Percentiles rank a stretch among this genome's conserved stretches.
Evolutionary conservation across 2,888 invertebrate genomes (phyloP).

Genomic region (Trachelus tabidus): DNA sequence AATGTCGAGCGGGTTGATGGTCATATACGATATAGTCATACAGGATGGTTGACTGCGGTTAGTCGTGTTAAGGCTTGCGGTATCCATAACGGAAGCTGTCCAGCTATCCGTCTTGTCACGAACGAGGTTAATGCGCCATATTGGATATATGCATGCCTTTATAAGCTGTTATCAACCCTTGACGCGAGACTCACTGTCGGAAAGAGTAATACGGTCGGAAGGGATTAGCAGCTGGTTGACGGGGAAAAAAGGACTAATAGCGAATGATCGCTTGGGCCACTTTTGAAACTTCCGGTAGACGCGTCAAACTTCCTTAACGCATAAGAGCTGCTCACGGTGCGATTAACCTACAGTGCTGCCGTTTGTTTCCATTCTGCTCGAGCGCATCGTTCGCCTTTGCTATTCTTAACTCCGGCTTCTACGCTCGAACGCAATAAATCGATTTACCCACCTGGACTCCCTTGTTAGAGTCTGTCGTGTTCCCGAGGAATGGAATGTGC

Average conservation of each 20-base stretch:
- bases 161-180: not conserved
- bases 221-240: not conserved
- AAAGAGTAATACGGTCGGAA: not conserved
- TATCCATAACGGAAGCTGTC: not conserved
- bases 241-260: not conserved
- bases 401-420: not conserved
- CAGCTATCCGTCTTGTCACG: not conserved
- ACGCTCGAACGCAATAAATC: not conserved
- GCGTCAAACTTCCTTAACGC: not conserved
- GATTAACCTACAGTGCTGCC: not conserved
- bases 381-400: not conserved
- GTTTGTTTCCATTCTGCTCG: not conserved
- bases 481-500: not conserved
- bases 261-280: not conserved
- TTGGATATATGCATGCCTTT: not conserved
- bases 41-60: not conserved
- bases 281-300: not conserved
- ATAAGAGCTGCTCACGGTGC: not conserved
- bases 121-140: not conserved
- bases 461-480: not conserved
- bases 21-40: not conserved
- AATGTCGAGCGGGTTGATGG: not conserved
- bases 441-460: not conserved
- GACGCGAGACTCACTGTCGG: not conserved
- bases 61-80: not conserved